Evolutionary conservation across 2,888 invertebrate genomes (phyloP), one percentile per base, ranked within the genome.

Genomic region (Synergus laeviventris): DNA sequence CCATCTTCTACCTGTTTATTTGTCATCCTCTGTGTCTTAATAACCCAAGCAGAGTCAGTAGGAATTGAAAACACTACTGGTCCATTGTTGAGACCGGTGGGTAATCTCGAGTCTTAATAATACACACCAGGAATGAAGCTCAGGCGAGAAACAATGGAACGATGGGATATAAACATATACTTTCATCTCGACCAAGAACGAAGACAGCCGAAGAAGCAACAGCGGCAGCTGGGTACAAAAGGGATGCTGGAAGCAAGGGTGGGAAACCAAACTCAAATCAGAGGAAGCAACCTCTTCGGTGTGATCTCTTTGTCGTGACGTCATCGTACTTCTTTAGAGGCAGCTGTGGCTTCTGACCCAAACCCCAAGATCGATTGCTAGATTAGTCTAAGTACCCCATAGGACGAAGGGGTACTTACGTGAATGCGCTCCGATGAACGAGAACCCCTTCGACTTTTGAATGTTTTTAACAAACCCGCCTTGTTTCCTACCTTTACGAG

Each of bases 331-430:
- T 42, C 74, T 60, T 42, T 38, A 77, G 81, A 83, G 81, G 86
- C 88, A 89, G 87, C 88, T 89, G 88, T 87, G 86, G 86, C 87
- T 85, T 86, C 84, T 87, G 84, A 84, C 85, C 85, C 84, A 83
- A 84, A 83, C 80, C 84, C 83, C 80, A 87, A 89, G 89, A 89
- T 89, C 88, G 88, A 89, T 89, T 86, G 88, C 87, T 79, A 88
- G 89, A 78, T 80, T 74, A 75, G 76, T 73, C 74, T 76, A 76
- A 77, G 76, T 77, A 78, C 74, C 75, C 77, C 64, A 74, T 73
- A 76, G 74, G 78, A 81, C 76, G 78, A 81, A 70, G 77, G 80
- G 77, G 76, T 74, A 75, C 75, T 75, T 76, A 38, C 60, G 79
- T 49, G 49, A 70, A 70, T 70, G 31, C 73, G 54, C 73, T 73